Evolutionary conservation across 1,140 invertebrate species (phyloP).

Genomic region (Drosophila nigrodunni): DNA sequence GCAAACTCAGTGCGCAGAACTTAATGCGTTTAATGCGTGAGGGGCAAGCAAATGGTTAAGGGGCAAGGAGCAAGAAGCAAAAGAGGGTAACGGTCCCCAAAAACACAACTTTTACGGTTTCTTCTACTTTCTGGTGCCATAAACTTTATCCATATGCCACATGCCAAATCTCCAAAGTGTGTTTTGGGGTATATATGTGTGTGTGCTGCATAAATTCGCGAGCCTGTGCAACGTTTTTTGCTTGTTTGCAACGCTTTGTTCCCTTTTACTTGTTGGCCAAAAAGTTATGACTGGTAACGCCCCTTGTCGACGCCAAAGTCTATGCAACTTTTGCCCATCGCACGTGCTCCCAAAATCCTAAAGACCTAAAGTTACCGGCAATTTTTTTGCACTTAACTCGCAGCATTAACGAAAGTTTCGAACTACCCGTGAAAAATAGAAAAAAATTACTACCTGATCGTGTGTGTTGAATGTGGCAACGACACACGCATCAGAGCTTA

Average conservation of each 20-base stretch:
- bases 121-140: conserved; percentile 46
- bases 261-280: conserved; percentile 13
- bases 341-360: conserved; percentile 31
- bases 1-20: conserved; percentile 45
- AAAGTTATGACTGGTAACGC: conserved; percentile 56
- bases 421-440: not conserved
- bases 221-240: conserved; percentile 49
- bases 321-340: conserved; percentile 50
- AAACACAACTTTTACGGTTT: not conserved
- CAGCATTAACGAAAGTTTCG: conserved; percentile 23
- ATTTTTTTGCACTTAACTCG: conserved; percentile 1
- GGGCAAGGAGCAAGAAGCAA: conserved; percentile 24
- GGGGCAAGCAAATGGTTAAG: conserved; percentile 61
- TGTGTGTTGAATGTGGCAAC: not conserved
- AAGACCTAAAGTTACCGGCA: conserved; percentile 29
- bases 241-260: conserved; percentile 33
- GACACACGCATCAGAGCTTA: not conserved
- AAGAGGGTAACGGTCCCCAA: conserved; percentile 12
- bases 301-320: conserved; percentile 40
- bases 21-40: conserved; percentile 81
- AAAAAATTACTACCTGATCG: conserved; percentile 1
- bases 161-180: conserved; percentile 68
- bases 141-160: conserved; percentile 68
- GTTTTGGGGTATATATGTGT: not conserved
- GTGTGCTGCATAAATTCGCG: conserved; percentile 23